These are phyloP conservation scores for Carpatolechia fugitivella DNA, from an alignment of 2,888 invertebrate species.

Conservation along the genomic window DNA sequence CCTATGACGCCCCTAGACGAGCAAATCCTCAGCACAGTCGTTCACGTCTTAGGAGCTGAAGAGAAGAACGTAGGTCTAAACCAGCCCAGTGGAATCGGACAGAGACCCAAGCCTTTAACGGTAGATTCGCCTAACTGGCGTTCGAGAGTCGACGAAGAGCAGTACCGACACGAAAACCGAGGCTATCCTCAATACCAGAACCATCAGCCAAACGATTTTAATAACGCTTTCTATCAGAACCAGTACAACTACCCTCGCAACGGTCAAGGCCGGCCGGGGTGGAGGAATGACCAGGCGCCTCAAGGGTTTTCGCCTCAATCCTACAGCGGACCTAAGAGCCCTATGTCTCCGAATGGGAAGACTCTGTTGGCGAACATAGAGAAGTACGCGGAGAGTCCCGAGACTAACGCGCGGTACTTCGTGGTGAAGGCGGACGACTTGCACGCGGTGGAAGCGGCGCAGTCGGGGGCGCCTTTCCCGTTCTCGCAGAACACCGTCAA, in stretches of 20 bases:
- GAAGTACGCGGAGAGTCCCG: conserved; percentile 45
- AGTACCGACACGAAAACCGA: conserved; percentile 43
- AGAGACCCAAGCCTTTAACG: conserved; percentile 84
- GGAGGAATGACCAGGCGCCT: conserved; percentile 39
- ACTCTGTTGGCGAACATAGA: conserved; percentile 61
- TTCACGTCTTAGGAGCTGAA: conserved; percentile 83
- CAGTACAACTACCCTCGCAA: conserved; percentile 44
- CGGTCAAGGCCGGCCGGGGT: conserved; percentile 40
- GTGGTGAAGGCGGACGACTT: conserved; percentile 80
- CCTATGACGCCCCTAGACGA: conserved; percentile 81
- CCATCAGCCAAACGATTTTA: conserved; percentile 39
- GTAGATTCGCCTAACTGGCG: conserved; percentile 76
- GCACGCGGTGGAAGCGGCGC: conserved; percentile 77
- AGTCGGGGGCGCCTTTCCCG: conserved; percentile 75
- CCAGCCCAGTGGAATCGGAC: conserved; percentile 87
- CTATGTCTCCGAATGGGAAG: conserved; percentile 61
- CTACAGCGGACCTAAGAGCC: conserved; percentile 48
- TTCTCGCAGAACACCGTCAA: conserved; percentile 81
- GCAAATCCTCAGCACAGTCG: conserved; percentile 82
- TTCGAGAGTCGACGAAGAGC: conserved; percentile 47
- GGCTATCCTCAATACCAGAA: conserved; percentile 40
- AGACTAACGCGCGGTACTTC: conserved; percentile 65
- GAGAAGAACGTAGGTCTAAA: conserved; percentile 84
- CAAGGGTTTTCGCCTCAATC: conserved; percentile 49
- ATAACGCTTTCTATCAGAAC: conserved; percentile 44